Evolutionary conservation across 2,888 invertebrate genomes (phyloP), one percentile per base, ranked within the genome.

Genomic region (Drosophila lacicola): DNA sequence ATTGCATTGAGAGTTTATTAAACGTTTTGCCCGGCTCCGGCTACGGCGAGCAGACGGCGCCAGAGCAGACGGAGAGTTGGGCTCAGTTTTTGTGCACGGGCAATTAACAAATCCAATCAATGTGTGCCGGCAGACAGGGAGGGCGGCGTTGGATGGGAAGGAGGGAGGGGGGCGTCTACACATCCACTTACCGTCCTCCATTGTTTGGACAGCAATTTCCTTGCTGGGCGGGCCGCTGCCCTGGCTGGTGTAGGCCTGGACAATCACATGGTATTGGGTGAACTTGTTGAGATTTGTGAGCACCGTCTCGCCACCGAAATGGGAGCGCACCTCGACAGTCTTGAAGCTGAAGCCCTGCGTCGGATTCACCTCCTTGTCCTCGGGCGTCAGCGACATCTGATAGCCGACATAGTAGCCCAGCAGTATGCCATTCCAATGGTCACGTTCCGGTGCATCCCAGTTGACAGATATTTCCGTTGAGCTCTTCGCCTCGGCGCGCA

Each of bases 341-440:
- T 96, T 95, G 68, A 96, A 96, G 41, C 95, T 95, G 90, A 96
- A 96, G 1, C 95, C 93, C 76, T 93, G 93, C n/a, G 93, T 93
- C 21, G 93, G 92, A 81, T 92, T 92, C 70, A 92, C 90, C 88
- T 93, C 91, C 89, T 91, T 91, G 78, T 91, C 91, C 88, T 92
- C 93, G 80, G 90, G 92, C 78, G 91, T 90, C 13, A 91, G 79
- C 3, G 92, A 91, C 87, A 95, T 94, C 91, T 96, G 96, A 93
- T 96, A 97, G 80, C 97, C 97, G 33, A 97, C 96, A 90, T 97
- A 97, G 92, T 97, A 97, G 60, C 97, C 97, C 0, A 97, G 94
- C 77, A 97, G 94, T 88, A 96, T 96, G 45, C 97, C 97, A 90
- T 97, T 97, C 97, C 97, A 97, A 69, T 96, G 94, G 90, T 97